Base-by-base conservation (phyloP, 92 coral and sea anemone species). In the Epizoanthus scotinus region DNA sequence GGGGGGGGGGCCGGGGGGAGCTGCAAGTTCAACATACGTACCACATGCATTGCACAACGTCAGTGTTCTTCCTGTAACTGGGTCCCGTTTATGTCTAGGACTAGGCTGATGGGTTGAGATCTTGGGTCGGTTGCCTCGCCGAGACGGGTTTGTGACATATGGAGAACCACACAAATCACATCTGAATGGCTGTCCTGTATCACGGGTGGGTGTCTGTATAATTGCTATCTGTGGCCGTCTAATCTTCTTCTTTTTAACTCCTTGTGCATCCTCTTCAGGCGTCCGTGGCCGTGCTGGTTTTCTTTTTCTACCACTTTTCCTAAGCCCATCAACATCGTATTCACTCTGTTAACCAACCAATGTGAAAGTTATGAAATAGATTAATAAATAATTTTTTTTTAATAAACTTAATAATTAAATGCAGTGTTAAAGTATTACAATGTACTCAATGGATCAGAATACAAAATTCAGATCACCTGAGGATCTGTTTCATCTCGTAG, bases 21-120 rank as follows among this genome's bases (percentile, higher is more conserved):
- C 26, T 10, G 34, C 7, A n/a, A n/a, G n/a, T n/a, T 47, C 40
- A 4, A n/a, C 5, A 5, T 21, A 50, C 98, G 17, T 84, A 96
- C 99, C 99, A 87, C 99, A 96, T 18, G 99, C 99, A 91, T 96
- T 96, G 67, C 99, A 96, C 42, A 96, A 85, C 5, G 98, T 96
- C 40, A 96, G 85, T 2, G 92, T 91, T 83, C 85, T 93, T 34
- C 99, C 99, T 55, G 98, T 93, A 22, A 69, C 83, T 22, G 98
- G 98, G 72, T 96, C 99, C 18, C 74, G 79, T 73, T 96, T 96
- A 61, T 93, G 99, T 36, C 99, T 85, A 10, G 99, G 99, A 64
- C 99, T 96, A 38, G 99, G 96, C 65, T 92, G 90, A 77, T 89
- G 94, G 3, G 94, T 66, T 1, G 99, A 93, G 22, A 91, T 86